Conservation (phyloP, 2,888 invertebrate species). For the Calameuta pallipes region DNA sequence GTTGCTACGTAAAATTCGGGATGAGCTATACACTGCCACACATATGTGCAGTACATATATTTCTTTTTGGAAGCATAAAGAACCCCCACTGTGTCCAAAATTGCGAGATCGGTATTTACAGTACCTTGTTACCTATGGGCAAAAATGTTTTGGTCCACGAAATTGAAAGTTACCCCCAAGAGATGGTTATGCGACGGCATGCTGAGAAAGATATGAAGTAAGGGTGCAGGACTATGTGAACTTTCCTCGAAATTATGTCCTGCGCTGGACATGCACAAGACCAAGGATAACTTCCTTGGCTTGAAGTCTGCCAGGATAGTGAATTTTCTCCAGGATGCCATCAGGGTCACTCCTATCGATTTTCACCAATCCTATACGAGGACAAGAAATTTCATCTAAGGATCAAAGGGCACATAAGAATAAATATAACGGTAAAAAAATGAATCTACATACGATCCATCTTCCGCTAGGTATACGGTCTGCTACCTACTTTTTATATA, state of each 20-base stretch:
- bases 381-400: neutral
- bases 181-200: constrained; percentile 18
- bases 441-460: neutral
- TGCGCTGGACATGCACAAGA: constrained; percentile 16
- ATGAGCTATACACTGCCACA: neutral
- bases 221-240: constrained; percentile 26
- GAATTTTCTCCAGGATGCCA: neutral
- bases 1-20: neutral
- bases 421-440: neutral
- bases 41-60: neutral
- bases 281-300: neutral
- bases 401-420: neutral
- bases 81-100: neutral
- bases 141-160: neutral
- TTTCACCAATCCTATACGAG: neutral
- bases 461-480: neutral
- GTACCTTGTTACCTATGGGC: neutral
- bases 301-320: neutral
- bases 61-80: neutral
- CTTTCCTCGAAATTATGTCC: constrained; percentile 33
- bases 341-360: neutral
- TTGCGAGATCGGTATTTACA: neutral
- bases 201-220: constrained; percentile 34
- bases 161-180: neutral
- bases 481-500: neutral